phyloP scores from a whole-genome alignment of 2,797 vertebrate species.

The Vipera latastei region DNA sequence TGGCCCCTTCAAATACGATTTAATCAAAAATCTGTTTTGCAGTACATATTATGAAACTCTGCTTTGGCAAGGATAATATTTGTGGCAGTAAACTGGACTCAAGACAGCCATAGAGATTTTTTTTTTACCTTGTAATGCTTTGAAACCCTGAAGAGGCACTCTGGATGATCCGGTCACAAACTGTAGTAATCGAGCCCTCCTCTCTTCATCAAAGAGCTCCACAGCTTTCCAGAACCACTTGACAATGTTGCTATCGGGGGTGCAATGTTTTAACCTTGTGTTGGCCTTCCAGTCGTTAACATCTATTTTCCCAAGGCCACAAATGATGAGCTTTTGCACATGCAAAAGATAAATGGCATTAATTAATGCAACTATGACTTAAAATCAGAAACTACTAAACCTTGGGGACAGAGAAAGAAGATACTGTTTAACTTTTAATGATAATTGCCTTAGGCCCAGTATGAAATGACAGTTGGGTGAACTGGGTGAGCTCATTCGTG shows the following conservation, averaged over 20 bases:
- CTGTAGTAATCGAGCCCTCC: slow-evolving; percentile 90
- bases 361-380: neutral
- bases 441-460: neutral
- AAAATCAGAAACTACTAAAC: neutral
- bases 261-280: slow-evolving; percentile 97
- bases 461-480: neutral
- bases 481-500: too few species aligned
- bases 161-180: slow-evolving; percentile 96
- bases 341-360: neutral
- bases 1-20: neutral
- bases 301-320: slow-evolving; percentile 95
- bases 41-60: neutral
- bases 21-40: neutral
- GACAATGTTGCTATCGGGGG: slow-evolving; percentile 90
- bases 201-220: slow-evolving; percentile 94
- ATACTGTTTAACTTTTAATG: fast-evolving
- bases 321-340: slow-evolving; percentile 86
- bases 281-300: slow-evolving; percentile 97
- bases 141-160: slow-evolving; percentile 97
- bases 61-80: neutral
- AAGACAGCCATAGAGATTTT: neutral
- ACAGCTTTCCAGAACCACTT: slow-evolving; percentile 99
- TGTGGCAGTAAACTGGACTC: neutral
- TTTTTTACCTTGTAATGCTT: slow-evolving; percentile 91
- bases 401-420: neutral